A percentile compares a stretch with the other conserved stretches of the same genome.
phyloP scores from a whole-genome alignment of 2,797 vertebrate species.

The Arnoldichthys spilopterus region DNA sequence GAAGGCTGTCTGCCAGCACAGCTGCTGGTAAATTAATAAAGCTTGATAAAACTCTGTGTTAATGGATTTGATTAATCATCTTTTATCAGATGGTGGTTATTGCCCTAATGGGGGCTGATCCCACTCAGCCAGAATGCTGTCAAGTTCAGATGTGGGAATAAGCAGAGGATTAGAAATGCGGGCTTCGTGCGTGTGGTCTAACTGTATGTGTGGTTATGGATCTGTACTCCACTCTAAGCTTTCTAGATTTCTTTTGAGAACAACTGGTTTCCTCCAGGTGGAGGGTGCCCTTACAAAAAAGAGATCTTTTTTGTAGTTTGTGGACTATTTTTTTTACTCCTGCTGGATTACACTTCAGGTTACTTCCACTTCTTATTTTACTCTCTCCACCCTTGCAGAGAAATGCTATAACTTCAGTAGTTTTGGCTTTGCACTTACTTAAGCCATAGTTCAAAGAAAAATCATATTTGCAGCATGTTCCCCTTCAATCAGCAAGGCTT shows the following conservation, averaged over 20 bases:
- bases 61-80: constrained; percentile 9
- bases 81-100: constrained; percentile 17
- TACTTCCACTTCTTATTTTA: background rate
- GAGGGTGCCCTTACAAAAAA: background rate
- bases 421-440: too few species aligned
- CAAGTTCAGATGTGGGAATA: constrained; percentile 27
- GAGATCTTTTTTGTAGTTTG: background rate
- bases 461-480: background rate
- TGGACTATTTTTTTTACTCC: background rate
- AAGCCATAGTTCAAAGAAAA: background rate
- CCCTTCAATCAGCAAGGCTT: background rate
- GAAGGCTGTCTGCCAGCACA: background rate
- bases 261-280: background rate
- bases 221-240: background rate
- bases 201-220: background rate
- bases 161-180: constrained; percentile 21
- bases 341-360: background rate
- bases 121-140: constrained; percentile 23
- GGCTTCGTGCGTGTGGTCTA: constrained; percentile 16
- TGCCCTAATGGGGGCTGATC: constrained; percentile 26
- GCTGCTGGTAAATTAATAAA: constrained; percentile 7
- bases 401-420: background rate
- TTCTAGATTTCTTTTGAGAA: background rate
- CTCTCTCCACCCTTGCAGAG: background rate
- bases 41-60: background rate